These are phyloP conservation scores for Drosophila meridiana DNA, from an alignment of 2,888 invertebrate species.

Conservation along the genomic window DNA sequence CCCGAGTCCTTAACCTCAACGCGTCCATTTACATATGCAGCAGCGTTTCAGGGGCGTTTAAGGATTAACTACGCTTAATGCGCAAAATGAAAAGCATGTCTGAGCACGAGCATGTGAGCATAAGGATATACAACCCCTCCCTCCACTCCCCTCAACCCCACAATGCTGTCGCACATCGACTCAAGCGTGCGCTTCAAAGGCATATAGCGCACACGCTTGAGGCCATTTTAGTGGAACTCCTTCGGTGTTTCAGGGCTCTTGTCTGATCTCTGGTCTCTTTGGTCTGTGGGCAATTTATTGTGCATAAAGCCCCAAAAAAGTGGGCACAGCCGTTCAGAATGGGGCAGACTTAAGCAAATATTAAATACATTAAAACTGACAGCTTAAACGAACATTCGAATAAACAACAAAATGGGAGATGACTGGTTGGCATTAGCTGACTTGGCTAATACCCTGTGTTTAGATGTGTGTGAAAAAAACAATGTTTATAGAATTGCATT, in stretches of 20 bases:
- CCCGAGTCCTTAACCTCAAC: conserved; percentile 6
- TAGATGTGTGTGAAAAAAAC: neutral
- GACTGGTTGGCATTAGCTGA: neutral
- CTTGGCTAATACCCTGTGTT: neutral
- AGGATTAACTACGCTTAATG: conserved; percentile 78
- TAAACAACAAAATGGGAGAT: conserved; percentile 24
- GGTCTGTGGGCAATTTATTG: conserved; percentile 61
- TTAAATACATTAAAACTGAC: conserved; percentile 79
- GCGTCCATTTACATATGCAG: conserved; percentile 50
- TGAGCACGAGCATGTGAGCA: conserved; percentile 34
- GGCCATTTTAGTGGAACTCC: conserved; percentile 64
- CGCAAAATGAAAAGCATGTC: conserved; percentile 75
- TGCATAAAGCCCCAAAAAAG: conserved; percentile 66
- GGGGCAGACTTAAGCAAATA: conserved; percentile 64
- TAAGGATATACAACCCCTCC: conserved; percentile 16
- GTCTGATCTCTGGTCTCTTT: conserved; percentile 26
- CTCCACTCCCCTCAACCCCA: conserved; percentile 36
- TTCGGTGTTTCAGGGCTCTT: conserved; percentile 14
- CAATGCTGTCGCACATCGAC: conserved; percentile 8
- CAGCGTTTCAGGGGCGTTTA: conserved; percentile 46
- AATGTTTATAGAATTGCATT: neutral
- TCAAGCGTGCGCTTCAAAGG: conserved; percentile 64
- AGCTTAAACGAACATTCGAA: conserved; percentile 49
- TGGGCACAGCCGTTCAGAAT: conserved; percentile 46
- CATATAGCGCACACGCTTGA: conserved; percentile 55